Conservation (phyloP, 2,888 invertebrate genomes). For the Drosophila stalkeri region DNA sequence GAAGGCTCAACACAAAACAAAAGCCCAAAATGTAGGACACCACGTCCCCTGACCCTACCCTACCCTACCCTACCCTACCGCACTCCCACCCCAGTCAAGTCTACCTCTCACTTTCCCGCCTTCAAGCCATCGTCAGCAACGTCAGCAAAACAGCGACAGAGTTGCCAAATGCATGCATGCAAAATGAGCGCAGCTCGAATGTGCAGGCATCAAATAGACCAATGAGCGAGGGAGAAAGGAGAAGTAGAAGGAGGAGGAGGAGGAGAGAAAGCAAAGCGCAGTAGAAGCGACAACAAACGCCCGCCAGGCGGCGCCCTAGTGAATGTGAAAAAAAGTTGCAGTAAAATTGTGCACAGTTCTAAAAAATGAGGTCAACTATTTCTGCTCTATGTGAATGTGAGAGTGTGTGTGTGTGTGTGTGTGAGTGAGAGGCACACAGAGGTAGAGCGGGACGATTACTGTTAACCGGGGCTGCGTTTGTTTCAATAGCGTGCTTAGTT, state of each 20-base stretch:
- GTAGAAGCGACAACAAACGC: constrained; percentile 50
- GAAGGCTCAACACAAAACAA: constrained; percentile 58
- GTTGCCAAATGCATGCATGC: constrained; percentile 79
- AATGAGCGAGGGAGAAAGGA: not conserved
- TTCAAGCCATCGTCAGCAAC: constrained; percentile 29
- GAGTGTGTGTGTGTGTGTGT: constrained; percentile 8
- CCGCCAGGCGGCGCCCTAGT: constrained; percentile 73
- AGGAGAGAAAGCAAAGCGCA: constrained; percentile 11
- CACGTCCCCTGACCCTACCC: not conserved
- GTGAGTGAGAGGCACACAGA: not conserved
- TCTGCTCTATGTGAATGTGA: constrained; percentile 43
- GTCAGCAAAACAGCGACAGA: constrained; percentile 67
- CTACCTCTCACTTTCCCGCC: constrained; percentile 13
- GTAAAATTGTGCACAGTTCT: constrained; percentile 73
- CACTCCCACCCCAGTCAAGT: not conserved
- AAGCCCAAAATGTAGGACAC: constrained; percentile 70
- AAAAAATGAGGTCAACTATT: constrained; percentile 82
- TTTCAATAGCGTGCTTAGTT: constrained; percentile 80
- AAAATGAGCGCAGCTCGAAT: constrained; percentile 67
- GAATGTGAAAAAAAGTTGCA: constrained; percentile 53
- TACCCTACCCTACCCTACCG: not conserved
- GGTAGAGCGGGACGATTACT: constrained; percentile 15
- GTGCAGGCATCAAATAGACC: constrained; percentile 33
- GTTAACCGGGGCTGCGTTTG: constrained; percentile 59
- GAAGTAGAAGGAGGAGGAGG: not conserved